Percentiles rank a stretch among this genome's conserved stretches.
phyloP scores from a whole-genome alignment of 1,140 invertebrate species.

The Odontomachus brunneus region DNA sequence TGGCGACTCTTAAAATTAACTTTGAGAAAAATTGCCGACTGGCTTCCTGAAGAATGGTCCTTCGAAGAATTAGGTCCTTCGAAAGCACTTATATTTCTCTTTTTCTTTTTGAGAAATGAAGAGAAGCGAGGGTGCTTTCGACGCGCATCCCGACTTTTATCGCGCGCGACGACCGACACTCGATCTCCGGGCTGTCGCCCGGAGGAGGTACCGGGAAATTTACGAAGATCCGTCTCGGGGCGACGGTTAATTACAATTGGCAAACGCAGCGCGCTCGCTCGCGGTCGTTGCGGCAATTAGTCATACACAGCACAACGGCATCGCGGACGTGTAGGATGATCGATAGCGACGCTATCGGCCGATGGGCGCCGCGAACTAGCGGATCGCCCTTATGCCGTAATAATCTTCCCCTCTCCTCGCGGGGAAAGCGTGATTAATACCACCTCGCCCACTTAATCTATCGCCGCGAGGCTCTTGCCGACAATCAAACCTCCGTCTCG shows the following conservation, averaged over 20 bases:
- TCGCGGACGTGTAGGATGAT: conserved; percentile 69
- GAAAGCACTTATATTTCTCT: too few relatives aligned
- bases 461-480: conserved; percentile 50
- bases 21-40: too few relatives aligned
- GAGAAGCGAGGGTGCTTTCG: conserved; percentile 4
- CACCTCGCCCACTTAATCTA: conserved; percentile 61
- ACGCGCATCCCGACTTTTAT: conserved; percentile 45
- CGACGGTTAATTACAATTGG: conserved; percentile 75
- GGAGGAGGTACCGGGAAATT: conserved; percentile 51
- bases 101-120: too few relatives aligned
- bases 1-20: too few relatives aligned
- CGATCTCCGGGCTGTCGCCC: conserved; percentile 64
- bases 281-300: conserved; percentile 73
- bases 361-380: conserved; percentile 58
- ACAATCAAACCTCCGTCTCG: conserved; percentile 44
- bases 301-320: conserved; percentile 75
- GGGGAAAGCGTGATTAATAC: conserved; percentile 79
- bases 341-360: conserved; percentile 72
- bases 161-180: conserved; percentile 31
- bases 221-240: conserved; percentile 38
- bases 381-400: conserved; percentile 68
- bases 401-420: conserved; percentile 64
- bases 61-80: neutral
- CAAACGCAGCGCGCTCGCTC: conserved; percentile 62
- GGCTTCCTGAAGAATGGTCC: too few relatives aligned